Base-by-base conservation (phyloP, 2,797 vertebrate genomes). In the Arrhamphus sclerolepis region DNA sequence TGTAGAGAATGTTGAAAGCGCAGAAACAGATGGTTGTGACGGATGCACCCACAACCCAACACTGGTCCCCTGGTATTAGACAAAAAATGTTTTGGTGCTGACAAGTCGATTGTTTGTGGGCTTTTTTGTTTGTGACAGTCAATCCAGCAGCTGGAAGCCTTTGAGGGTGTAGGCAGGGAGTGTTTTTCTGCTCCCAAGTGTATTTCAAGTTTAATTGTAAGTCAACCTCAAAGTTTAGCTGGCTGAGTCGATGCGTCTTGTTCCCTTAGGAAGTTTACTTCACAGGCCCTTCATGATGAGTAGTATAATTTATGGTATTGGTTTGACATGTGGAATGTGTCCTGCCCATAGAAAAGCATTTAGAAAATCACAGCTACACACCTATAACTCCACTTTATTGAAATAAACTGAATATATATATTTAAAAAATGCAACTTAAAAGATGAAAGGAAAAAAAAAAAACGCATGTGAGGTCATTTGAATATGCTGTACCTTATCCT, bases 401-500 rank as follows among this genome's bases (percentile, higher is more conserved):
- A 20, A n/a, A 28, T 31, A 5, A 59, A 21, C 16, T 5, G 0
- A 38, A 0, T 40, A 6, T 19, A 40, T 40, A 2, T 16, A 38
- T 22, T 7, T 22, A 11, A 48, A 48, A 22, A 2, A 6, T 14
- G 18, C 16, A 14, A 41, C 9, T 22, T 21, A 17, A 20, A 29
- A 29, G 21, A n/a, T n/a, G n/a, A n/a, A n/a, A n/a, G n/a, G n/a
- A n/a, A n/a, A 39, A 14, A 5, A 24, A 24, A 14, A 14, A 24
- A 4, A 26, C 18, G 1, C 31, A 6, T 57, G 13, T 34, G 14
- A 10, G 42, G 8, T 13, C 54, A 9, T n/a, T 31, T 2, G 38
- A 22, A 22, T 4, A 11, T 18, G 38, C 50, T 11, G 34, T 87
- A 93, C 93, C 89, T 89, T 91, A 56, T 91, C 87, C 66, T 89